phyloP scores from a whole-genome alignment of 2,797 vertebrate genomes.

The Acipenser oxyrinchus region DNA sequence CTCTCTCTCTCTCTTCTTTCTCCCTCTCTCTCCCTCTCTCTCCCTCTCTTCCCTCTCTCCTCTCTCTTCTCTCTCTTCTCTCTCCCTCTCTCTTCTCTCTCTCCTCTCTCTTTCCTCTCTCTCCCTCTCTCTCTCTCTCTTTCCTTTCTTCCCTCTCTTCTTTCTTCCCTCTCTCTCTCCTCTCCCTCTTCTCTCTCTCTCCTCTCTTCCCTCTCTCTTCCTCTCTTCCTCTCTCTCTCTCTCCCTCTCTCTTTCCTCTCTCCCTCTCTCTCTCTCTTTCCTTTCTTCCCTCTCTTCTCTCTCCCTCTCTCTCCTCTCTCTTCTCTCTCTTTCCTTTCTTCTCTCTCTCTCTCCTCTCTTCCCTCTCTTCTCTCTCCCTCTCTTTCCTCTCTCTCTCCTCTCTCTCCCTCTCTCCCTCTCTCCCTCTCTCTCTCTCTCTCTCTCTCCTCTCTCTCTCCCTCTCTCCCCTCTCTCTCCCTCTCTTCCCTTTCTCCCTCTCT shows the following conservation, averaged over 20 bases:
- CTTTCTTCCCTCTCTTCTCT: slow-evolving; percentile 10
- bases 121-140: slow-evolving; percentile 23
- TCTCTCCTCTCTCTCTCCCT: not conserved
- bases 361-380: slow-evolving; percentile 24
- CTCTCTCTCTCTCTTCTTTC: slow-evolving; percentile 8
- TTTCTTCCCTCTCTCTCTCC: not conserved
- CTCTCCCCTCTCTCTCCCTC: slow-evolving; percentile 10
- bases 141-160: slow-evolving; percentile 30
- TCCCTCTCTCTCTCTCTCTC: slow-evolving; percentile 38
- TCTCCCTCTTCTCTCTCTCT: slow-evolving; percentile 23
- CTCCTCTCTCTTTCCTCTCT: not conserved
- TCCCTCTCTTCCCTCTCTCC: slow-evolving; percentile 13
- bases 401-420: slow-evolving; percentile 14
- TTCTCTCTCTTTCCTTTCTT: slow-evolving; percentile 28
- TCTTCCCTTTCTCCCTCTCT: slow-evolving; percentile 12
- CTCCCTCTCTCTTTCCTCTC: slow-evolving; percentile 33
- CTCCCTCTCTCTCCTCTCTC: slow-evolving; percentile 31
- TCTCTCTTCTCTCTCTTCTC: not conserved
- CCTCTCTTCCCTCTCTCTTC: slow-evolving; percentile 37
- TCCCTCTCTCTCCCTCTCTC: slow-evolving; percentile 2
- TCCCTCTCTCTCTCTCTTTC: not conserved
- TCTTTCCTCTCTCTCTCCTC: slow-evolving; percentile 14
- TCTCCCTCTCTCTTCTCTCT: slow-evolving; percentile 23
- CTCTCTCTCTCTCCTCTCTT: slow-evolving; percentile 34
- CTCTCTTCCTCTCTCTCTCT: slow-evolving; percentile 40